phyloP scores from a whole-genome alignment of 1,140 invertebrate genomes.

The Fopius arisanus region DNA sequence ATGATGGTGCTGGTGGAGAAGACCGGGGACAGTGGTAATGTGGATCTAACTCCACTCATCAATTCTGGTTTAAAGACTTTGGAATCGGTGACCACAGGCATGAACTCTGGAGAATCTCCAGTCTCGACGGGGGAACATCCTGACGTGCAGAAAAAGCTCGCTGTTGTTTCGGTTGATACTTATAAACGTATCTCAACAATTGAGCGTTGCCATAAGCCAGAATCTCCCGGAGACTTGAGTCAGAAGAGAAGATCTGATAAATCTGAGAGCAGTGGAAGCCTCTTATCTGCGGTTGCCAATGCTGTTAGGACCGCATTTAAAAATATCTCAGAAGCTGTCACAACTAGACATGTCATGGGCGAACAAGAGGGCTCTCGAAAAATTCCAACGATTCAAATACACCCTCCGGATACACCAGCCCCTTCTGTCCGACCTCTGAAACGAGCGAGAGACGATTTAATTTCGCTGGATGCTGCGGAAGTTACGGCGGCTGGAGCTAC shows the following conservation, averaged over 20 bases:
- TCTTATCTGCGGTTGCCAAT: constrained; percentile 48
- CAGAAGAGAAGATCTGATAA: neutral
- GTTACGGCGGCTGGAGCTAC: neutral
- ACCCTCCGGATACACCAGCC: constrained; percentile 9
- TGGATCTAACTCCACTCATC: constrained; percentile 47
- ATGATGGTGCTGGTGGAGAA: constrained; percentile 55
- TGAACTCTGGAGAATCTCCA: neutral
- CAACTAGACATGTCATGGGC: neutral
- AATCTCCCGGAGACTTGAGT: neutral
- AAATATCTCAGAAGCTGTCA: neutral
- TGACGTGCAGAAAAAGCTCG: neutral
- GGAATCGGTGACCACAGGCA: neutral
- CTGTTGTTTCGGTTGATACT: constrained; percentile 28
- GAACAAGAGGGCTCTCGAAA: neutral
- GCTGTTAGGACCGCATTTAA: constrained; percentile 47
- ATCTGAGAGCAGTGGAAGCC: constrained; percentile 15
- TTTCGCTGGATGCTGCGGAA: neutral
- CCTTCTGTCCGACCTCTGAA: constrained; percentile 11
- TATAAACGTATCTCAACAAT: constrained; percentile 33
- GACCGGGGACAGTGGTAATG: constrained; percentile 20
- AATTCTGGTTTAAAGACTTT: constrained; percentile 49
- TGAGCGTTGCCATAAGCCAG: constrained; percentile 10
- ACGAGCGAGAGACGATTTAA: constrained; percentile 25
- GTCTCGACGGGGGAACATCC: too few species aligned
- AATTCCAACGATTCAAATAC: neutral